These are phyloP conservation scores for Phaethornis superciliosus DNA, from an alignment of 2,113 vertebrate genomes.

Conservation along the genomic window DNA sequence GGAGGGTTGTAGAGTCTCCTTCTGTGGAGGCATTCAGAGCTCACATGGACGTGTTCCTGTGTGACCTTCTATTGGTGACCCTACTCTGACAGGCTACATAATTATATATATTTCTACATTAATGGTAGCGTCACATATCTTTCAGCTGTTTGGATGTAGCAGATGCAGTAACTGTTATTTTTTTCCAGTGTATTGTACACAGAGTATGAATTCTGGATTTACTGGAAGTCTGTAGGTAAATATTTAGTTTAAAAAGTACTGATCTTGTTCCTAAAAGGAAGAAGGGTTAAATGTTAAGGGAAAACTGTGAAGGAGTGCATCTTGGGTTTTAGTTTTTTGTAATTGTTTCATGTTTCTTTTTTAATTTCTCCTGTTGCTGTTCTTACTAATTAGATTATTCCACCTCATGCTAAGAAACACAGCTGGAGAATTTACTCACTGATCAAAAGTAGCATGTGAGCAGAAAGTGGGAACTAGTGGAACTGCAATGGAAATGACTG, in stretches of 20 bases:
- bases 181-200: background rate
- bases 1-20: no score
- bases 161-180: background rate
- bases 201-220: background rate
- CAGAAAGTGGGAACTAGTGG: background rate
- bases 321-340: background rate
- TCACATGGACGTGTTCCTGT: no score
- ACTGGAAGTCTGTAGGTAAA: background rate
- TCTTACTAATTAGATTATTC: slow-evolving; percentile 55
- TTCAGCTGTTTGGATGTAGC: background rate
- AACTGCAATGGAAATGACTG: background rate
- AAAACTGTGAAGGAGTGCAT: background rate
- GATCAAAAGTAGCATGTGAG: slow-evolving; percentile 18
- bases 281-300: background rate
- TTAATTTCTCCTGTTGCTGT: slow-evolving; percentile 50
- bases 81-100: background rate
- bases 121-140: background rate
- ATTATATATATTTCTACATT: background rate
- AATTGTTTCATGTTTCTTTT: slow-evolving; percentile 25
- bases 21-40: no score
- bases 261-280: background rate
- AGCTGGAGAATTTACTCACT: slow-evolving; percentile 55
- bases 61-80: no score
- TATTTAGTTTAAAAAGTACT: background rate
- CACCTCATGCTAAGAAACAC: slow-evolving; percentile 18